These are phyloP conservation scores for Lasaia peninsularis DNA, from an alignment of 1,140 invertebrate genomes.

Conservation along the genomic window DNA sequence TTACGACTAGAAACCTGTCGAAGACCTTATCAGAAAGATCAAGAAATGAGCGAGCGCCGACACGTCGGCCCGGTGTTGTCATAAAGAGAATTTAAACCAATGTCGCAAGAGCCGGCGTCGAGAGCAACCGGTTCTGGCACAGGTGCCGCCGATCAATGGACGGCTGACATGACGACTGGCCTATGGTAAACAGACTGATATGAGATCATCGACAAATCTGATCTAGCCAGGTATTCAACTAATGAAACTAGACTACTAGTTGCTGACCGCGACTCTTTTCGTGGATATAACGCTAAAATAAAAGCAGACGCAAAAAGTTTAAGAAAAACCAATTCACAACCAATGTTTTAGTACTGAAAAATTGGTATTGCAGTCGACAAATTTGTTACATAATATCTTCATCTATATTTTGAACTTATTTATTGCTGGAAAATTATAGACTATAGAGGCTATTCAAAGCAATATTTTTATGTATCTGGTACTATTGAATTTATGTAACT, in stretches of 20 bases:
- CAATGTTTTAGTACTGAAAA: too few species aligned
- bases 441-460: too few species aligned
- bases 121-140: slow-evolving; percentile 52
- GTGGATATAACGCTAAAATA: not conserved
- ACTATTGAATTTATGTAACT: too few species aligned
- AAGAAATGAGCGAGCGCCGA: slow-evolving; percentile 19
- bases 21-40: slow-evolving; percentile 21
- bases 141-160: slow-evolving; percentile 60
- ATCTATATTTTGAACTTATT: too few species aligned
- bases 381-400: too few species aligned
- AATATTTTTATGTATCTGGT: too few species aligned
- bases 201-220: slow-evolving; percentile 47
- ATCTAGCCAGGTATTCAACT: slow-evolving; percentile 20
- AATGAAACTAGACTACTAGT: not conserved
- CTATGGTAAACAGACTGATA: slow-evolving; percentile 34
- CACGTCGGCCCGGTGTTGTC: slow-evolving; percentile 22
- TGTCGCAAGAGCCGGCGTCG: slow-evolving; percentile 46
- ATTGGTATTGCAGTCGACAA: too few species aligned
- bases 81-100: slow-evolving; percentile 61
- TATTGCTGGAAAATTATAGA: too few species aligned
- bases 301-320: too few species aligned
- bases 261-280: not conserved
- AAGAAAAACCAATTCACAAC: too few species aligned
- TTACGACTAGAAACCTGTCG: slow-evolving; percentile 10
- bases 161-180: slow-evolving; percentile 29